Conservation (phyloP, 2,888 invertebrate species). For the Limnephilus lunatus region DNA sequence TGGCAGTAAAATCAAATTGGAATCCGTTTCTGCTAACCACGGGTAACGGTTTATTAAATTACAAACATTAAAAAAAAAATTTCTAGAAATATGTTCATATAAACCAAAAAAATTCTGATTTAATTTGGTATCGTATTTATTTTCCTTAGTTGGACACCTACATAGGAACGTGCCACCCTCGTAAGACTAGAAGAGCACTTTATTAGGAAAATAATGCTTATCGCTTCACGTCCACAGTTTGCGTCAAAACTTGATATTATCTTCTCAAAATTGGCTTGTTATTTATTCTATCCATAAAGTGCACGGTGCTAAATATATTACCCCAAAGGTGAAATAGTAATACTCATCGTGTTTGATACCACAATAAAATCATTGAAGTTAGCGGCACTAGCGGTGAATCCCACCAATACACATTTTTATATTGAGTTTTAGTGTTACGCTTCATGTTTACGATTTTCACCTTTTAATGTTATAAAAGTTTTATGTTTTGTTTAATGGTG, state of each 20-base stretch:
- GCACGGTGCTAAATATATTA: neutral
- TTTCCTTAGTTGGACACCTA: neutral
- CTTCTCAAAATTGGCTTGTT: neutral
- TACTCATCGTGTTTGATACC: slow-evolving; percentile 23
- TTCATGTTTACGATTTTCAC: slow-evolving; percentile 38
- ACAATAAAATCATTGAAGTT: slow-evolving; percentile 42
- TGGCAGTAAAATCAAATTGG: too few species aligned
- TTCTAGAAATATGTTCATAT: neutral
- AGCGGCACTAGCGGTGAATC: slow-evolving; percentile 3
- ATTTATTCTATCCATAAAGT: neutral
- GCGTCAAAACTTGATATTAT: neutral
- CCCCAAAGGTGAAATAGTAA: neutral
- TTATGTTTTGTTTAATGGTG: slow-evolving; percentile 17
- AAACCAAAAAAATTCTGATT: neutral
- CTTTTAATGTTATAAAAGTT: slow-evolving; percentile 18
- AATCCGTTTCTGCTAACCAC: too few species aligned
- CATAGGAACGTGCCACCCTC: neutral
- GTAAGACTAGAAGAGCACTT: neutral
- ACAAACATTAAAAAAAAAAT: too few species aligned
- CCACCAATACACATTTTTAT: neutral
- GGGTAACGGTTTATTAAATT: too few species aligned
- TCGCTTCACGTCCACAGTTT: neutral
- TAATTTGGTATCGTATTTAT: neutral
- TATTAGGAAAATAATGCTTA: neutral
- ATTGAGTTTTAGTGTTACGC: neutral